Evolutionary conservation across 2,888 invertebrate species (phyloP).

Genomic region (Germaria angustata): DNA sequence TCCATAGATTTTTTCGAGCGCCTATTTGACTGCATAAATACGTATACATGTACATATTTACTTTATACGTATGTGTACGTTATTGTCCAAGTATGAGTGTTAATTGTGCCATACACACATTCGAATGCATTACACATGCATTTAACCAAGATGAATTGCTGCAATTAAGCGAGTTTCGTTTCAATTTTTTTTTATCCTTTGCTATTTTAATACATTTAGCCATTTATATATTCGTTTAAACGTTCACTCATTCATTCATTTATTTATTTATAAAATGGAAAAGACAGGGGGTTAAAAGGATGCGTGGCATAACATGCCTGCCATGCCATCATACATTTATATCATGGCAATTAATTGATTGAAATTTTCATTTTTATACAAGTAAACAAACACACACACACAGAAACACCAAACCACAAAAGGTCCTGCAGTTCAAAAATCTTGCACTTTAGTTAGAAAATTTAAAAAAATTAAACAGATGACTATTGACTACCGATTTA

Average conservation of each 20-base stretch:
- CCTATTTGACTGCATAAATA: not conserved
- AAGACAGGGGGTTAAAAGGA: not conserved
- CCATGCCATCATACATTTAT: conserved; percentile 29
- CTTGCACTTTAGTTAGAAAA: too few relatives aligned
- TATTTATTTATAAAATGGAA: conserved; percentile 2
- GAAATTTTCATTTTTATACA: conserved; percentile 44
- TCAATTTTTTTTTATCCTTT: conserved; percentile 3
- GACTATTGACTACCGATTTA: too few relatives aligned
- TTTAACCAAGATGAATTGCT: conserved; percentile 68
- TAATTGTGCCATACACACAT: conserved; percentile 15
- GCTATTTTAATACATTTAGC: conserved; percentile 25
- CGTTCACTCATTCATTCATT: conserved; percentile 33
- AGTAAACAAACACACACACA: not conserved
- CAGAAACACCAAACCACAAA: not conserved
- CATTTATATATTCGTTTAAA: conserved; percentile 14
- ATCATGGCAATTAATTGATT: conserved; percentile 63
- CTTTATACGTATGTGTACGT: not conserved
- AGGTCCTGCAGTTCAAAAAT: not conserved
- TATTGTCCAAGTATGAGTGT: conserved; percentile 3
- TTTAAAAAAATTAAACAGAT: too few relatives aligned
- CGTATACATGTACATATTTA: not conserved
- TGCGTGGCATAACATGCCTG: conserved; percentile 27
- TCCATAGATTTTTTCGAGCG: conserved; percentile 1
- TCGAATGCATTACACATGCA: conserved; percentile 41
- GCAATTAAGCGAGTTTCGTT: conserved; percentile 60